Conservation (phyloP, 1,140 invertebrate genomes). For the Acromyrmex heyeri region DNA sequence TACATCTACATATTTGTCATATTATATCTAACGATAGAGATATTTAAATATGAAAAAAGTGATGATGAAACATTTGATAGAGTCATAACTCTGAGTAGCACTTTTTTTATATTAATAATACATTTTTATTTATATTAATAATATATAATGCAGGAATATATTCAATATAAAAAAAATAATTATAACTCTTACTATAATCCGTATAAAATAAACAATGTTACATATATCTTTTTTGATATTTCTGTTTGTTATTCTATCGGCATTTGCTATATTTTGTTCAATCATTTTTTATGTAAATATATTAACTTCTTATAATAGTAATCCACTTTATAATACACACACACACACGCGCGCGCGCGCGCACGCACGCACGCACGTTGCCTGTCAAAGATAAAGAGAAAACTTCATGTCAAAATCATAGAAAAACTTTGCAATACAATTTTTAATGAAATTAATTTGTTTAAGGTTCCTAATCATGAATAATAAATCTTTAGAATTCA, state of each 20-base stretch:
- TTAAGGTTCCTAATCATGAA: too few relatives aligned
- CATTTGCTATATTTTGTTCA: not conserved
- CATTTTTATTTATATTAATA: slow-evolving; percentile 47
- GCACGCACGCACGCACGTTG: not conserved
- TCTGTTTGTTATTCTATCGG: not conserved
- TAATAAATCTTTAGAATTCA: too few relatives aligned
- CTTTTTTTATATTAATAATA: slow-evolving; percentile 42
- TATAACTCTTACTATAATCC: not conserved
- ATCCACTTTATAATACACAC: not conserved
- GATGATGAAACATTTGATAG: not conserved
- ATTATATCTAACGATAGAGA: not conserved
- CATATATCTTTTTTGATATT: not conserved
- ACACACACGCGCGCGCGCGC: too few relatives aligned
- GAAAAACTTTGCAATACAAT: not conserved
- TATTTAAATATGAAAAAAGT: slow-evolving; percentile 10
- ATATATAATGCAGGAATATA: slow-evolving; percentile 7
- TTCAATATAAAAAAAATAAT: not conserved
- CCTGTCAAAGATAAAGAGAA: not conserved
- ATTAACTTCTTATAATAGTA: not conserved
- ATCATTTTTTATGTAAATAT: not conserved
- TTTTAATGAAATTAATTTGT: not conserved
- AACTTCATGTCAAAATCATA: not conserved
- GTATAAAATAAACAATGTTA: slow-evolving; percentile 2
- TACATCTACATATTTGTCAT: not conserved
- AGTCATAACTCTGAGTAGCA: slow-evolving; percentile 5